Conservation (phyloP, 2,113 vertebrate species). For the rabbit (Oryctolagus cuniculus) region DNA sequence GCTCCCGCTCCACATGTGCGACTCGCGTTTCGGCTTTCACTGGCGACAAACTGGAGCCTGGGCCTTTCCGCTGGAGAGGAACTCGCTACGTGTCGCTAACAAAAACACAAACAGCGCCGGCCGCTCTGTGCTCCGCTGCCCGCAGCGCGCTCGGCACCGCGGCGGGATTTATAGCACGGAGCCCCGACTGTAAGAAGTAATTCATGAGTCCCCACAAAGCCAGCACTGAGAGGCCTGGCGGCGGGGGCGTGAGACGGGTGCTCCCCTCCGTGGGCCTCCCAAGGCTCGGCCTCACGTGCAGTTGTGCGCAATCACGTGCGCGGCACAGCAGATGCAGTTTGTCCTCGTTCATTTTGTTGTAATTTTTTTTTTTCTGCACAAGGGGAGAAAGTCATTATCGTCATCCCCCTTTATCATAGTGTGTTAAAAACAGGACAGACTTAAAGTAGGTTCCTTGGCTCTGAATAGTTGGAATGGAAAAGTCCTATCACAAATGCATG, state of each 20-base stretch:
- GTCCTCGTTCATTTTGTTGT: slow-evolving; percentile 74
- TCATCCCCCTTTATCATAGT: slow-evolving; percentile 60
- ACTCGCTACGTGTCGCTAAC: slow-evolving; percentile 82
- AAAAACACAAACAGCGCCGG: slow-evolving; percentile 85
- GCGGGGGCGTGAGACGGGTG: not conserved
- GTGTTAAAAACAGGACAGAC: not conserved
- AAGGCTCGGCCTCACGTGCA: not conserved
- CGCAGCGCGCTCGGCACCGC: slow-evolving; percentile 77
- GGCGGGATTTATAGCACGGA: slow-evolving; percentile 82
- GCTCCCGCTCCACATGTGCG: slow-evolving; percentile 85
- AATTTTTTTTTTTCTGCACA: slow-evolving; percentile 69
- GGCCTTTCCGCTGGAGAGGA: slow-evolving; percentile 83
- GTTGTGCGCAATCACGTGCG: not conserved
- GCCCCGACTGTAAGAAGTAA: slow-evolving; percentile 80
- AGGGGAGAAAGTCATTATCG: slow-evolving; percentile 58
- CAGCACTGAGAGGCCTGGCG: slow-evolving; percentile 78
- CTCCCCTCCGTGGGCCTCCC: slow-evolving; percentile 61
- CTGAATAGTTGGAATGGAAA: slow-evolving; percentile 52
- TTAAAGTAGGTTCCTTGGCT: not conserved
- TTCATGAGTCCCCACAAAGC: slow-evolving; percentile 85
- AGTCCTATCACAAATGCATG: not conserved
- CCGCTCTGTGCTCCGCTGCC: slow-evolving; percentile 81
- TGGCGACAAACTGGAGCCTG: slow-evolving; percentile 88
- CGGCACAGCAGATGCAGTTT: slow-evolving; percentile 49
- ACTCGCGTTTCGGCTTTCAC: slow-evolving; percentile 87